Percentiles rank a stretch among this genome's conserved stretches.
Conservation (phyloP, 2,888 invertebrate species). For the Cosmopolites sordidus region DNA sequence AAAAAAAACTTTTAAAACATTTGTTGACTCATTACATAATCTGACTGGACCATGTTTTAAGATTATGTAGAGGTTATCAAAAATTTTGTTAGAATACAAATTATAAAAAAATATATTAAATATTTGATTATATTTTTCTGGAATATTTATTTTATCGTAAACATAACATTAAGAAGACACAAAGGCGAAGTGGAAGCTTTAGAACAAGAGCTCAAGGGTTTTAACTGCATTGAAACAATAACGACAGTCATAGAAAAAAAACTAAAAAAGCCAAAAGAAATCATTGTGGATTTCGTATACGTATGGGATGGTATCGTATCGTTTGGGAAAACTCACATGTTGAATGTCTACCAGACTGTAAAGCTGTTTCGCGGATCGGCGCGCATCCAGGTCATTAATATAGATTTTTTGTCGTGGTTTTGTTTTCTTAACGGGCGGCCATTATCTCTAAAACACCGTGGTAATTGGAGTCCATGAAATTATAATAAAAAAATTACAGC, state of each 20-base stretch:
- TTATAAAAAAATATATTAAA: too few relatives aligned
- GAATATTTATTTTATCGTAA: too few relatives aligned
- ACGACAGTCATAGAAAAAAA: conserved; percentile 3
- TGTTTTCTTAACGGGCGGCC: background rate
- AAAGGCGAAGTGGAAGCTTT: too few relatives aligned
- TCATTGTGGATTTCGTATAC: conserved; percentile 3
- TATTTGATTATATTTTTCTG: too few relatives aligned
- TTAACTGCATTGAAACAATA: background rate
- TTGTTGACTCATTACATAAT: too few relatives aligned
- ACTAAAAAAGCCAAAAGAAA: background rate
- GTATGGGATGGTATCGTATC: conserved; percentile 36
- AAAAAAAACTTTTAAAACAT: too few relatives aligned
- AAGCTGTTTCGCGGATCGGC: conserved; percentile 25
- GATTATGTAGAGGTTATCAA: too few relatives aligned
- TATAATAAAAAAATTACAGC: too few relatives aligned
- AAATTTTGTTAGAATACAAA: too few relatives aligned
- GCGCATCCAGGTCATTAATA: conserved; percentile 25
- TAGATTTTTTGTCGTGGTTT: conserved; percentile 16
- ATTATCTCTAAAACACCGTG: background rate
- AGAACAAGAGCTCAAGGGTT: too few relatives aligned
- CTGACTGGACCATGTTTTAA: too few relatives aligned
- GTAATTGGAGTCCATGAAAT: background rate
- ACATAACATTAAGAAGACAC: too few relatives aligned
- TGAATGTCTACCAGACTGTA: conserved; percentile 43
- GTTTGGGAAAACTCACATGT: conserved; percentile 43